Percentiles rank a stretch among this genome's conserved stretches.
Conservation (phyloP, 2,888 invertebrate species). For the Dasysyrphus albostriatus region DNA sequence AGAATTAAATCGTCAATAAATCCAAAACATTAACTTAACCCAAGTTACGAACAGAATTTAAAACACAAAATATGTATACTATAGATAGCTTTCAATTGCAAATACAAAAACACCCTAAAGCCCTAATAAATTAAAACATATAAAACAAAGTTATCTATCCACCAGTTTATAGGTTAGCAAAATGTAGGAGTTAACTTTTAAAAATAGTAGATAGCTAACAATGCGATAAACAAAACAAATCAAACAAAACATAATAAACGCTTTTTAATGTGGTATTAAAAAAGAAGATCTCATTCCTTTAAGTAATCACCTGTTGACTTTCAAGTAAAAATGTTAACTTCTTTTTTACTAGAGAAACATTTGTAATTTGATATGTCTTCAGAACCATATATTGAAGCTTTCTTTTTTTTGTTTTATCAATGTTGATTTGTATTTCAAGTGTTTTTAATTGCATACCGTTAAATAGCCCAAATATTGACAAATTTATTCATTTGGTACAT, state of each 20-base stretch:
- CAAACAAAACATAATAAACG: neutral
- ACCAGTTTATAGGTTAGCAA: conserved; percentile 33
- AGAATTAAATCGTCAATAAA: conserved; percentile 13
- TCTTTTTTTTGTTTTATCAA: too few relatives aligned
- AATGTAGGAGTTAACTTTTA: conserved; percentile 37
- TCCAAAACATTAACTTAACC: conserved; percentile 6
- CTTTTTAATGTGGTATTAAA: conserved; percentile 21
- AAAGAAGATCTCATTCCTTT: neutral
- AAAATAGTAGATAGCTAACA: conserved; percentile 36
- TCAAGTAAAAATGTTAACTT: too few relatives aligned
- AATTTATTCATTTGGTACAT: too few relatives aligned
- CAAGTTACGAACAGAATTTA: conserved; percentile 5
- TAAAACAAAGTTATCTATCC: conserved; percentile 37
- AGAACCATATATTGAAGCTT: too few relatives aligned
- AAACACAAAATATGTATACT: conserved; percentile 24
- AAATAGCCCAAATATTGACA: too few relatives aligned
- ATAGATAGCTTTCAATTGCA: conserved; percentile 40
- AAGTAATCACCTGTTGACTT: neutral
- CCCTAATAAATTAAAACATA: neutral
- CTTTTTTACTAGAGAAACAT: too few relatives aligned
- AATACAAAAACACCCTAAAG: neutral
- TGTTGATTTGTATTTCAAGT: too few relatives aligned
- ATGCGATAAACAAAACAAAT: neutral
- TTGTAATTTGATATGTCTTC: too few relatives aligned
- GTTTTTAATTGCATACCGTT: too few relatives aligned